Base-by-base conservation (phyloP, 2,113 vertebrate species). In the Takifugu flavidus region DNA sequence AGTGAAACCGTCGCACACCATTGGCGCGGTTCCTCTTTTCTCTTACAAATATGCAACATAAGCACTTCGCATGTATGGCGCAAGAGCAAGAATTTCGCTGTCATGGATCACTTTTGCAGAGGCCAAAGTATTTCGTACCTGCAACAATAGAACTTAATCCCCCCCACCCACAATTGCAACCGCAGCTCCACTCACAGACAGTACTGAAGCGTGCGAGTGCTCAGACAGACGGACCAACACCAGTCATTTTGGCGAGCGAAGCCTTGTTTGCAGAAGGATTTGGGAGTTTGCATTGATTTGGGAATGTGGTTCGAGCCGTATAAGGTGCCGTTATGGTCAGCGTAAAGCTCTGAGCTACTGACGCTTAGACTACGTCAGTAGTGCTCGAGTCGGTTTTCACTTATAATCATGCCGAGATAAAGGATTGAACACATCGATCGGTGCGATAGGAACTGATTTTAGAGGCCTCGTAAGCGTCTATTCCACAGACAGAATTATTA, bases 331-430 rank as follows among this genome's bases (percentile, higher is more conserved):
- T 31, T 31, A 10, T 8, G 46, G 26, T 0, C 8, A 25, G 10
- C 53, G 11, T 45, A 6, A 0, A 44, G 46, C 13, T 5, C 13
- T 0, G 3, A 53, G 46, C 6, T 28, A 25, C 27, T 28, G 11
- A 3, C 49, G 29, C 7, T 25, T 3, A 8, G 42, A 15, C 12
- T 28, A 49, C 34, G 34, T 0, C 13, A 28, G 29, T 20, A 26
- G 31, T 65, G 44, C 62, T 31, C 1, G 4, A 64, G 54, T 59
- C 25, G 27, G 26, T 31, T 26, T 72, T 59, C 20, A 60, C 14
- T 25, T 7, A 27, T 53, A 52, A 20, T 20, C 20, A 20, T 20
- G 20, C 6, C 42, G 45, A 49, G 43, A 64, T 71, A 49, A 56
- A 42, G 15, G 27, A 57, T 39, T 52, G 39, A 25, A 39, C 7